These are phyloP conservation scores for Cololabis saira DNA, from an alignment of 2,113 vertebrate genomes.

Conservation along the genomic window DNA sequence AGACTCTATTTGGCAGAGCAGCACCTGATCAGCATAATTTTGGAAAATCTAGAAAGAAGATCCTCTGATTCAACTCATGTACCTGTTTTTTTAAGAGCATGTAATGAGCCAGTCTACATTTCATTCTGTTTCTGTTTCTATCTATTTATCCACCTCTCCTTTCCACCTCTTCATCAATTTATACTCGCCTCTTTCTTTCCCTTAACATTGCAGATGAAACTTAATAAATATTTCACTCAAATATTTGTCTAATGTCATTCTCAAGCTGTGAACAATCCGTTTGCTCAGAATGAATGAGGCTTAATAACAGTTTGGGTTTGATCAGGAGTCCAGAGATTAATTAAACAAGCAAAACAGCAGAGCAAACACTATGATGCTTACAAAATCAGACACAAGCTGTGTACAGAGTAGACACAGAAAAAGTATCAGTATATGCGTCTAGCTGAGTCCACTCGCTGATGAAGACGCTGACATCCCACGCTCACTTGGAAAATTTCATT, in stretches of 20 bases:
- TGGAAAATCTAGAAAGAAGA: too few relatives aligned
- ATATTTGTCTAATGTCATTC: not conserved
- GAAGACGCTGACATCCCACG: conserved; percentile 5
- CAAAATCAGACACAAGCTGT: conserved; percentile 54
- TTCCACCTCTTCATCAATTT: too few relatives aligned
- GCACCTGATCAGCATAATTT: too few relatives aligned
- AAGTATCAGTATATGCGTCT: conserved; percentile 30
- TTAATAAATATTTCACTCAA: not conserved
- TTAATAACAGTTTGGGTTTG: conserved; percentile 32
- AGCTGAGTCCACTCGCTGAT: too few relatives aligned
- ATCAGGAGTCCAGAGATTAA: conserved; percentile 62
- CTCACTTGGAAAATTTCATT: conserved; percentile 16
- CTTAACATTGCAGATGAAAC: not conserved
- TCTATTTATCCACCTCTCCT: too few relatives aligned
- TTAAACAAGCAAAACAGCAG: conserved; percentile 46
- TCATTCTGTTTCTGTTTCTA: too few relatives aligned
- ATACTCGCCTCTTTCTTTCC: too few relatives aligned
- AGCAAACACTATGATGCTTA: conserved; percentile 53
- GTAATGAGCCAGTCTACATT: too few relatives aligned
- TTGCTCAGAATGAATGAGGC: conserved; percentile 18
- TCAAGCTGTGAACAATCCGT: conserved; percentile 18
- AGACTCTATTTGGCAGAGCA: too few relatives aligned
- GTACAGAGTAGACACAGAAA: conserved; percentile 42
- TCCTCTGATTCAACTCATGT: too few relatives aligned
- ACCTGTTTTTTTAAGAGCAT: too few relatives aligned